phyloP scores from a whole-genome alignment of 2,113 vertebrate species.

The Aptenodytes forsteri region DNA sequence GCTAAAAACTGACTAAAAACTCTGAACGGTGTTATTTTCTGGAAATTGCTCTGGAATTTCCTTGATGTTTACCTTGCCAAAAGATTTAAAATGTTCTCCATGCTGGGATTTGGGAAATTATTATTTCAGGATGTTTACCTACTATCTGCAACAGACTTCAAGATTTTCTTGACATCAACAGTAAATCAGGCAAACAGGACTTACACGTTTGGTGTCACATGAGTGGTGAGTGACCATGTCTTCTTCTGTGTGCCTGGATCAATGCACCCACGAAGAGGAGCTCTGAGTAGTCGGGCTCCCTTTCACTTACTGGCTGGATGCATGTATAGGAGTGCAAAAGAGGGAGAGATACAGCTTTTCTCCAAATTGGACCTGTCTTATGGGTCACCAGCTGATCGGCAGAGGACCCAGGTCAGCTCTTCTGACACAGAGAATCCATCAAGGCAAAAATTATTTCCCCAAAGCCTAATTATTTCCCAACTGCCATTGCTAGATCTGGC shows the following conservation, averaged over 20 bases:
- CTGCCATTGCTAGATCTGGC: neutral
- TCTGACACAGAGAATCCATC: neutral
- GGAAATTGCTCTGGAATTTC: neutral
- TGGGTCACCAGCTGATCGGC: neutral
- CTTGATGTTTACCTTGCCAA: neutral
- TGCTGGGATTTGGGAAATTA: neutral
- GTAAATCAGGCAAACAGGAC: neutral
- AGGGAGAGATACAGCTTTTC: neutral
- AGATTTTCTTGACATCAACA: neutral
- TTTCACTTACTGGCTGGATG: neutral
- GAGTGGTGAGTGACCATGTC: neutral
- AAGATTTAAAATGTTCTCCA: neutral
- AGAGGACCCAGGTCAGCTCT: neutral
- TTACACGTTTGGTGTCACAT: neutral
- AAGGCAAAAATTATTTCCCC: neutral
- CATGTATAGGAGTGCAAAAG: accelerated
- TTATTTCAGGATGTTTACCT: neutral
- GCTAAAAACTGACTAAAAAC: neutral
- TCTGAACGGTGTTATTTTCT: neutral
- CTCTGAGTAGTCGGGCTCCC: neutral
- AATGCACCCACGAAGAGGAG: neutral
- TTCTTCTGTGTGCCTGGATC: neutral
- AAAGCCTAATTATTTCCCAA: neutral
- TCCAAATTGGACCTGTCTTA: neutral
- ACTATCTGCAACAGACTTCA: neutral